A percentile compares a stretch with the other conserved stretches of the same genome.
These are phyloP conservation scores for Stichopus horrens DNA, from an alignment of 53 echinoderm and acorn worm genomes.

Conservation along the genomic window DNA sequence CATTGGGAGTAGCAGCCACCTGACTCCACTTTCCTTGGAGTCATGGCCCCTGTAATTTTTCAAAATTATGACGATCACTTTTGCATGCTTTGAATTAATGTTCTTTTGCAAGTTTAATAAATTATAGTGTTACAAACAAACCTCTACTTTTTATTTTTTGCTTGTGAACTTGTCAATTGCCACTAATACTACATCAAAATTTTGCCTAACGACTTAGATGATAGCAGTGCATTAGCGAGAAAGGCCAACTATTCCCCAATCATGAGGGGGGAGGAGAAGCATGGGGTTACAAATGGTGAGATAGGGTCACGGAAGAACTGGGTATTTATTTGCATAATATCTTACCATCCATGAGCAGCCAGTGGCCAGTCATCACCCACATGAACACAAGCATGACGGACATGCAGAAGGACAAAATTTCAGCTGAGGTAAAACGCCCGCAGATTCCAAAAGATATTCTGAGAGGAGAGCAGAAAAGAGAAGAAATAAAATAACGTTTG, in stretches of 20 bases:
- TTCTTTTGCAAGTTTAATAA: too few relatives aligned
- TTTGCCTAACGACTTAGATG: background rate
- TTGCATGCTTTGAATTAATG: too few relatives aligned
- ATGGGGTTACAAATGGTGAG: too few relatives aligned
- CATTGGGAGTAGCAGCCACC: too few relatives aligned
- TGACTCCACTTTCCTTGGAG: too few relatives aligned
- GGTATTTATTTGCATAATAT: background rate
- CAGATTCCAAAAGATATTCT: constrained; percentile 99
- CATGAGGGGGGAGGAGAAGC: background rate
- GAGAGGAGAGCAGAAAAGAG: constrained; percentile 6
- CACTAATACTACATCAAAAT: too few relatives aligned
- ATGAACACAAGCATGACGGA: constrained; percentile 91
- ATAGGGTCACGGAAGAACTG: background rate
- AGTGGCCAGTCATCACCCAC: constrained; percentile 99
- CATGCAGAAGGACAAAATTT: constrained; percentile 96
- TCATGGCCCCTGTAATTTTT: too few relatives aligned
- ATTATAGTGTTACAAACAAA: too few relatives aligned
- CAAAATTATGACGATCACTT: too few relatives aligned
- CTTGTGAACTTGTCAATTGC: too few relatives aligned
- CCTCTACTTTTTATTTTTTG: too few relatives aligned
- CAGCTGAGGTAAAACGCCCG: constrained; percentile 95
- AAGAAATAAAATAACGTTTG: background rate
- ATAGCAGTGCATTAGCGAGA: background rate
- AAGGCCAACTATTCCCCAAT: background rate
- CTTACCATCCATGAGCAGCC: constrained; percentile 99